phyloP scores from a whole-genome alignment of 2,797 vertebrate genomes.

The Microctenopoma stevenorrisi region DNA sequence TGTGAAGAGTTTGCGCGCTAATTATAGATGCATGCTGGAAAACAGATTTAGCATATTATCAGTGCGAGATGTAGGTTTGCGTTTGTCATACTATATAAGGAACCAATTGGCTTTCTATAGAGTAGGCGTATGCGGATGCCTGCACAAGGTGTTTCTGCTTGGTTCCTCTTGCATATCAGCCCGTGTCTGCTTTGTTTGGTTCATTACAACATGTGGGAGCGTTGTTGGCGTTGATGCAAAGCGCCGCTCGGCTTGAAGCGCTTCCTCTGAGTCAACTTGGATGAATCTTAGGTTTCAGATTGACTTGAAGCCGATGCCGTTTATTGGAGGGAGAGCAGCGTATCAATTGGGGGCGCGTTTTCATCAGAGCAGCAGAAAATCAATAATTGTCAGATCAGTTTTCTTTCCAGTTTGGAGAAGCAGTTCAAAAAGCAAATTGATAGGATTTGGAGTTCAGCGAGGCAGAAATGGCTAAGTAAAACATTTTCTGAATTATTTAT shows the following conservation, averaged over 20 bases:
- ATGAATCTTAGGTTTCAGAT: constrained; percentile 55
- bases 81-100: constrained; percentile 46
- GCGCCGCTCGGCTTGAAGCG: constrained; percentile 22
- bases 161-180: constrained; percentile 29
- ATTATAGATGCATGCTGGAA: constrained; percentile 30
- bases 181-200: constrained; percentile 48
- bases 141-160: constrained; percentile 48
- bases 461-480: not conserved
- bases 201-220: constrained; percentile 57
- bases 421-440: constrained; percentile 19
- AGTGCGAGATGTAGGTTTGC: constrained; percentile 40
- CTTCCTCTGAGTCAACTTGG: constrained; percentile 38
- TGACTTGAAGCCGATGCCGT: constrained; percentile 42
- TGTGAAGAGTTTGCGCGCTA: constrained; percentile 14
- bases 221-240: constrained; percentile 36
- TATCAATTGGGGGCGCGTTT: constrained; percentile 41
- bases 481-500: not conserved
- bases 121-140: constrained; percentile 34
- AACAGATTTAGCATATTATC: constrained; percentile 29
- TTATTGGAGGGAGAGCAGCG: constrained; percentile 17
- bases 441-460: constrained; percentile 24
- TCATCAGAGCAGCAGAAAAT: constrained; percentile 56
- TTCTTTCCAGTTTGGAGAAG: constrained; percentile 26
- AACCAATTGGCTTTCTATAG: constrained; percentile 57
- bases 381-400: constrained; percentile 34